A percentile compares a stretch with the other conserved stretches of the same genome.
phyloP scores from a whole-genome alignment of 2,888 invertebrate species.

The Dicyrtoma fusca region DNA sequence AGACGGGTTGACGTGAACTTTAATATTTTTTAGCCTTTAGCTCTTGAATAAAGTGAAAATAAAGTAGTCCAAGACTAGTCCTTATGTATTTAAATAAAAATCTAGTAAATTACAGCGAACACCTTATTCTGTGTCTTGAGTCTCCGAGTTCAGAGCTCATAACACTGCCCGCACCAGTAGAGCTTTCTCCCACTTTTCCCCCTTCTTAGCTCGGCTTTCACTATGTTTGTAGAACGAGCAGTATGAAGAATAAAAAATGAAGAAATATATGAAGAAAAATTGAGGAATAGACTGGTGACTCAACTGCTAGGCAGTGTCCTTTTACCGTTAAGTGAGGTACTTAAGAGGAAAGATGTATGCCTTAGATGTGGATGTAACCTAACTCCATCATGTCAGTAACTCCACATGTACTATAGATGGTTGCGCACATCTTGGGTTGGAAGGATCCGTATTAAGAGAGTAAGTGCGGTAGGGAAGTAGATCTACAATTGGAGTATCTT shows the following conservation, averaged over 20 bases:
- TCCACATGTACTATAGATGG: no score
- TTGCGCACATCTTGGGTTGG: no score
- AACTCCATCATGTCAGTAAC: no score
- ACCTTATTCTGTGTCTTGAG: neutral
- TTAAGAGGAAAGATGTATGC: neutral
- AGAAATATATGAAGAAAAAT: constrained; percentile 3
- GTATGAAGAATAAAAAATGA: neutral
- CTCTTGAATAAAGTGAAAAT: constrained; percentile 29
- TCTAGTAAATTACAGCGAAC: constrained; percentile 28
- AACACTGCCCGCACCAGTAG: neutral
- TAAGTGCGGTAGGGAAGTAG: no score
- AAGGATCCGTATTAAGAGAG: no score
- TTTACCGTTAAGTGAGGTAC: constrained; percentile 20
- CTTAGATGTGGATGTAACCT: neutral
- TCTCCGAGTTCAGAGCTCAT: neutral
- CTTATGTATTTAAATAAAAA: constrained; percentile 33
- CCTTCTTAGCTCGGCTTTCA: neutral
- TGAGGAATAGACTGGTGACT: constrained; percentile 20
- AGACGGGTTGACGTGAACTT: neutral
- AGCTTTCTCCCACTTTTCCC: neutral
- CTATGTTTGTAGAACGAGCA: neutral
- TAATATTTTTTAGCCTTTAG: neutral
- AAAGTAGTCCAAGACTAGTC: constrained; percentile 9
- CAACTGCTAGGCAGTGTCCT: constrained; percentile 21
- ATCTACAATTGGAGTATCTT: no score